A percentile compares a stretch with the other conserved stretches of the same genome.
Evolutionary conservation across 2,113 vertebrate genomes (phyloP).

Genomic region (Rhabdomys dilectus): DNA sequence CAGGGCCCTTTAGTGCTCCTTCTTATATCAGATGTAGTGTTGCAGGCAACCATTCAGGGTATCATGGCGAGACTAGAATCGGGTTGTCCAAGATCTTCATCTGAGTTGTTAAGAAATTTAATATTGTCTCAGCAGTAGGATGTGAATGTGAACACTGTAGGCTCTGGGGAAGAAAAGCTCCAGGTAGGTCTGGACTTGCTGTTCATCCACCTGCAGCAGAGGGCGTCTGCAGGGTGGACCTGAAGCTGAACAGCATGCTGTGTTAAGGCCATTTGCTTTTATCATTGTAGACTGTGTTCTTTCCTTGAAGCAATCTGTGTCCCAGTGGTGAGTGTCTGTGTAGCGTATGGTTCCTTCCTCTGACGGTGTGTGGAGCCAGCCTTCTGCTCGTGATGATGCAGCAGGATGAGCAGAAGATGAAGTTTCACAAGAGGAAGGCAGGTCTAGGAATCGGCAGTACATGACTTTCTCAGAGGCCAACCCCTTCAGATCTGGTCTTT

Average conservation of each 20-base stretch:
- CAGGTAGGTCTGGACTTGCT: background rate
- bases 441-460: constrained; percentile 67
- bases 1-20: background rate
- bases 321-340: background rate
- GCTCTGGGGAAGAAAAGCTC: background rate
- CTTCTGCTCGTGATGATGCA: background rate
- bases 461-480: constrained; percentile 63
- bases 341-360: background rate
- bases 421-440: constrained; percentile 74
- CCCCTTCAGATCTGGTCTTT: constrained; percentile 70
- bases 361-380: background rate
- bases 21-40: background rate
- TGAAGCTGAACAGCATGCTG: background rate
- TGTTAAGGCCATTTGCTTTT: background rate
- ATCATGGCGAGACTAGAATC: background rate
- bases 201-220: background rate
- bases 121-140: background rate
- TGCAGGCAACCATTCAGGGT: background rate
- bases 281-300: background rate
- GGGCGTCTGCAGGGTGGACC: background rate
- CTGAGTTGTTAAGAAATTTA: background rate
- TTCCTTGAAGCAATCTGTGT: background rate
- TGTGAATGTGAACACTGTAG: background rate
- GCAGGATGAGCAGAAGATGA: background rate
- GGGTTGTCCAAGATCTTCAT: background rate